A percentile compares a stretch with the other conserved stretches of the same genome.
Conservation (phyloP, 2,888 invertebrate genomes). For the Tipula helvola region DNA sequence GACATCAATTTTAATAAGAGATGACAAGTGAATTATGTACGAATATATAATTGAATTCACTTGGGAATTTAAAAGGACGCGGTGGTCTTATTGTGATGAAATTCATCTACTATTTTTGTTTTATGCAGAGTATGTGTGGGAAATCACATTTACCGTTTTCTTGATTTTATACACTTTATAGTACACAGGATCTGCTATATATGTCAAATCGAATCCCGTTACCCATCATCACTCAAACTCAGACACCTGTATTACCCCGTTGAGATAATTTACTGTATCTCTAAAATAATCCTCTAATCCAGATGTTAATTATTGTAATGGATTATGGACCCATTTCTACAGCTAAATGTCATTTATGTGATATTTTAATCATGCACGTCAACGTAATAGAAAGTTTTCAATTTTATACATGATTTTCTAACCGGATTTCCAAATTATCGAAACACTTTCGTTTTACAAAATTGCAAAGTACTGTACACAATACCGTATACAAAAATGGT, state of each 20-base stretch:
- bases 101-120: neutral
- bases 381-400: neutral
- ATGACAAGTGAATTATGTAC: neutral
- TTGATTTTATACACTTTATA: neutral
- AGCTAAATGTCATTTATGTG: neutral
- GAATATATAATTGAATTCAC: neutral
- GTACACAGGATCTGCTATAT: neutral
- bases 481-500: neutral
- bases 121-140: neutral
- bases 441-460: neutral
- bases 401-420: neutral
- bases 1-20: neutral
- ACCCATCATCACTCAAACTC: neutral
- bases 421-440: neutral
- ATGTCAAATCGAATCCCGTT: neutral
- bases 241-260: neutral
- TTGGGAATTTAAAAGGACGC: neutral
- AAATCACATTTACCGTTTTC: neutral
- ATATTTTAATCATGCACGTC: neutral
- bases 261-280: neutral
- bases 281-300: neutral
- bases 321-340: neutral
- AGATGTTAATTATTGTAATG: neutral
- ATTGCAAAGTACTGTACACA: neutral
- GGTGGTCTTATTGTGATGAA: neutral